Evolutionary conservation across 2,888 invertebrate genomes (phyloP), one percentile per base, ranked within the genome.

Genomic region (Polydrusus pterygomalis): DNA sequence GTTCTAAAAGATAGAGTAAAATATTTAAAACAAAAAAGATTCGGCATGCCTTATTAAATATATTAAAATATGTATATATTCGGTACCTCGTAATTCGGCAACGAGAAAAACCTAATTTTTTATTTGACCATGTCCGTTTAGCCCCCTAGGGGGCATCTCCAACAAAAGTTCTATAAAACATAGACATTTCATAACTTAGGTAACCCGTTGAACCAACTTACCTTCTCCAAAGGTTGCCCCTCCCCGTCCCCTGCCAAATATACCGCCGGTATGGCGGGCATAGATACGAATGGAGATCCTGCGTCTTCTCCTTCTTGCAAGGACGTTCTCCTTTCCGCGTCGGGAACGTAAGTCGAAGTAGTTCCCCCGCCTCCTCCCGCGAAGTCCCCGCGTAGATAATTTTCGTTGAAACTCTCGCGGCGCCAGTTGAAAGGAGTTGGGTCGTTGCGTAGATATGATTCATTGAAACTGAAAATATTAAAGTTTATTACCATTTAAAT

Each of bases 221-320:
- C 92, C 90, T 92, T 92, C 81, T 92, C 92, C 78, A 91, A 85
- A 64, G 91, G 90, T 83, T 91, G 90, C 60, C 89, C 89, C n/a
- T 87, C 87, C 3, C 83, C 85, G 79, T 90, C 90, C 62, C 88
- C 89, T 65, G 88, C 88, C 69, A 90, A 82, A 82, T 89, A 89
- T 30, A 89, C 88, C 18, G 89, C 88, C n/a, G 90, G 89, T 77
- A 89, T 89, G 2, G 89, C 87, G 6, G 89, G 89, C 89, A 90
- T 89, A 6, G 89, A 89, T 3, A 89, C 89, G 77, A 89, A 88
- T 8, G 89, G 89, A 20, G 88, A 88, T 8, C 88, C 87, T 7
- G 83, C 85, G 70, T 87, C 87, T 63, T 87, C 87, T 9, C 82
- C 81, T 68, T 86, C 86, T 38, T 84, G 84, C 67, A 84, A 82